A percentile compares a stretch with the other conserved stretches of the same genome.
Conservation (phyloP, 2,797 vertebrate species). For the Scarus forsteni region DNA sequence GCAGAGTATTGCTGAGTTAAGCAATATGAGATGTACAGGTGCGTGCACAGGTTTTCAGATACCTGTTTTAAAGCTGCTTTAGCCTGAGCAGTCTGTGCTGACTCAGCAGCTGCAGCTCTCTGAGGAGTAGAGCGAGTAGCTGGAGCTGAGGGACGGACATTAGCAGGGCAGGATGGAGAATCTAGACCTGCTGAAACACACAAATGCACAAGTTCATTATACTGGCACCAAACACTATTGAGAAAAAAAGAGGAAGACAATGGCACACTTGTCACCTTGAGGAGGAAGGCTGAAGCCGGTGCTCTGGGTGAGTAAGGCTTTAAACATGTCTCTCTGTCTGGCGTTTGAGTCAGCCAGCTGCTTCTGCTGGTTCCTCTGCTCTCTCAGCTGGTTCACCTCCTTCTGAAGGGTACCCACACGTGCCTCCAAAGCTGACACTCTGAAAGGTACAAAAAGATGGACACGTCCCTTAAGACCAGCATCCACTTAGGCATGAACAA, state of each 20-base stretch:
- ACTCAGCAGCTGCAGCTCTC: conserved; percentile 83
- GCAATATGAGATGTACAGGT: neutral
- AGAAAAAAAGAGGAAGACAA: neutral
- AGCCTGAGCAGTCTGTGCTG: conserved; percentile 88
- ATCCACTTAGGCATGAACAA: too few relatives aligned
- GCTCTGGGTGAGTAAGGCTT: conserved; percentile 91
- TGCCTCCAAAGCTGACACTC: conserved; percentile 83
- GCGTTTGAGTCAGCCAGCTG: conserved; percentile 92
- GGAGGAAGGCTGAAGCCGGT: conserved; percentile 91
- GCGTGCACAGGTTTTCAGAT: neutral
- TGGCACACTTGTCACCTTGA: conserved; percentile 78
- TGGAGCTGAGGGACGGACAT: conserved; percentile 81
- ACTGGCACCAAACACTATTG: too few relatives aligned
- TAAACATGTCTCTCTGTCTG: conserved; percentile 97
- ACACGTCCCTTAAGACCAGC: neutral
- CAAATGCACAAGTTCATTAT: neutral
- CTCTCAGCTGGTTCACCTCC: conserved; percentile 89
- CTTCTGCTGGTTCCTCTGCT: conserved; percentile 92
- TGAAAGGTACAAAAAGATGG: conserved; percentile 37
- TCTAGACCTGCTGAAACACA: conserved; percentile 74
- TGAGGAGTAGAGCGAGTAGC: conserved; percentile 85
- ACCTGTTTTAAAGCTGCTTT: conserved; percentile 97
- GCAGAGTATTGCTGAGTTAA: neutral
- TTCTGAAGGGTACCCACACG: conserved; percentile 84
- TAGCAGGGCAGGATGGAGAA: conserved; percentile 78